Percentiles rank a stretch among this genome's conserved stretches.
Evolutionary conservation across 2,888 invertebrate genomes (phyloP).

Genomic region (Callyntrura guangdongensis): DNA sequence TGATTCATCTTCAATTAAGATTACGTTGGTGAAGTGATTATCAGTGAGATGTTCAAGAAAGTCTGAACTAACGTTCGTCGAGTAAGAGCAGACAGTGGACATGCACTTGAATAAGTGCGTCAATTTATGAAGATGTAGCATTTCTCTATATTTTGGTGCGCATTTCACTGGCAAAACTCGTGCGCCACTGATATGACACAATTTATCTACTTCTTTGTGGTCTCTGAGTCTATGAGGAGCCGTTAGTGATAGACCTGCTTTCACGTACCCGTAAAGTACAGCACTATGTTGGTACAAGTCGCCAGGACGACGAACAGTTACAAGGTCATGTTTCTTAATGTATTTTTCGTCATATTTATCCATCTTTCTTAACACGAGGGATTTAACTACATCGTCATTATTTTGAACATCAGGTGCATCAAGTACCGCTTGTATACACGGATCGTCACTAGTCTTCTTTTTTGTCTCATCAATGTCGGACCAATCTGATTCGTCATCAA

Average conservation of each 20-base stretch:
- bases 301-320: constrained; percentile 48
- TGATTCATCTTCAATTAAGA: neutral
- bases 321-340: neutral
- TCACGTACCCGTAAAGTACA: constrained; percentile 61
- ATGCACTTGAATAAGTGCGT: constrained; percentile 88
- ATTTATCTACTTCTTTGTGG: constrained; percentile 56
- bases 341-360: constrained; percentile 14
- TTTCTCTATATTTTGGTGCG: neutral
- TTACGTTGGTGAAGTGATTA: neutral
- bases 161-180: constrained; percentile 49
- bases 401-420: constrained; percentile 10
- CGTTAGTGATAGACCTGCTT: neutral
- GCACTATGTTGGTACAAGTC: constrained; percentile 55
- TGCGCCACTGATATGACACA: constrained; percentile 5
- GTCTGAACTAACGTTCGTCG: constrained; percentile 86
- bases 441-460: too few species aligned
- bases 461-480: neutral
- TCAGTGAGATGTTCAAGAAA: constrained; percentile 87
- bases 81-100: constrained; percentile 87
- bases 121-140: constrained; percentile 60
- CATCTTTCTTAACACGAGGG: neutral
- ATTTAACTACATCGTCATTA: constrained; percentile 61
- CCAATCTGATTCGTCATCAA: constrained; percentile 28
- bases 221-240: constrained; percentile 54
- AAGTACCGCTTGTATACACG: neutral